A percentile compares a stretch with the other conserved stretches of the same genome.
Conservation (phyloP, 2,797 vertebrate genomes). For the Anolis apletophallus region DNA sequence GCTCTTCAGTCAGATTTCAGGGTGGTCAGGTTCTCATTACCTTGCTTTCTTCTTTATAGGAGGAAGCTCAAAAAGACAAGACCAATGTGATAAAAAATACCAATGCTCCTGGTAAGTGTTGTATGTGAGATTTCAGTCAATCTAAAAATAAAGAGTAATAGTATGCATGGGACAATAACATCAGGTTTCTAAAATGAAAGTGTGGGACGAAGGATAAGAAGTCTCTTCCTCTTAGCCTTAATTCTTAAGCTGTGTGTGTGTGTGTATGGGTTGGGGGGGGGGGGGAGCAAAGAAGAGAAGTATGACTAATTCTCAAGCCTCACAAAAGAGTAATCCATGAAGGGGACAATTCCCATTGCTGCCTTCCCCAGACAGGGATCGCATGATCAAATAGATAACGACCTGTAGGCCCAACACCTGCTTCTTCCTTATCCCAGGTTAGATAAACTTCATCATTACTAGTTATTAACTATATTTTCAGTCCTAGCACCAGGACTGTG, state of each 20-base stretch:
- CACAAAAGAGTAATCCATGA: no score
- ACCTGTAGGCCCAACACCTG: no score
- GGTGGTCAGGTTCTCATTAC: neutral
- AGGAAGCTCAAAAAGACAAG: constrained; percentile 92
- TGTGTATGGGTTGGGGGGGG: neutral
- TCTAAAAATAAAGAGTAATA: neutral
- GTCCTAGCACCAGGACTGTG: no score
- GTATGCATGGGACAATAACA: neutral
- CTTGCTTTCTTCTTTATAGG: constrained; percentile 72
- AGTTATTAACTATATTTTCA: no score
- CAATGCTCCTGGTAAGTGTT: constrained; percentile 76
- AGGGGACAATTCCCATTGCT: no score
- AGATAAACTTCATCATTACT: neutral
- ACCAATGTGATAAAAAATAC: constrained; percentile 86
- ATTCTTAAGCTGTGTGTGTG: no score
- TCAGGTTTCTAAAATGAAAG: neutral
- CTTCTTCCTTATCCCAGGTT: no score
- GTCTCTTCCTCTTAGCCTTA: neutral
- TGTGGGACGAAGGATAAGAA: neutral
- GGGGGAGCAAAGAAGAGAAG: no score
- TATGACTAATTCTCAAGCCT: no score
- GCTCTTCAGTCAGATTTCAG: no score
- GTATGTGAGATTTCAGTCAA: neutral
- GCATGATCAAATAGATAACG: no score
- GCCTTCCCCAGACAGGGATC: no score